Base-by-base conservation (phyloP, 2,113 vertebrate genomes). In the Oryzias melastigma region DNA sequence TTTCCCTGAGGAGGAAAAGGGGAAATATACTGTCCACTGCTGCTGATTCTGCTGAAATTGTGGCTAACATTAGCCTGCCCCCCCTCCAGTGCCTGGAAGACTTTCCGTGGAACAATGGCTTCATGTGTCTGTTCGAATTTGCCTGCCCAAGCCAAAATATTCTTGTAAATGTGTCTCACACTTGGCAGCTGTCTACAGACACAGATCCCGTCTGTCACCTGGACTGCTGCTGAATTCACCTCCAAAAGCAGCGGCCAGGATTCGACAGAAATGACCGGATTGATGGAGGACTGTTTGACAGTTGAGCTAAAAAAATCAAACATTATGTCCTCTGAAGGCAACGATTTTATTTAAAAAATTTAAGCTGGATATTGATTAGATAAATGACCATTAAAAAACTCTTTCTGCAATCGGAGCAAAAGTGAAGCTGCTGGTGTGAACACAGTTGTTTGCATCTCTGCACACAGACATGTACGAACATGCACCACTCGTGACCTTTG, bases 201-300 rank as follows among this genome's bases (percentile, higher is more conserved):
- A 60, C 42, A 44, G 58, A 52, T 65, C 73, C 69, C 83, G 85
- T 89, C 87, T 90, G 89, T 88, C 84, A 81, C 81, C 68, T 71
- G 68, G 57, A 53, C 75, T 58, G 35, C 64, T 72, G 79, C 61
- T 82, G 73, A 75, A 73, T 65, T 80, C 73, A 43, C 68, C 65
- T 71, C 60, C 63, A 72, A 75, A 85, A 60, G 57, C 70, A 42
- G 40, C 16, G 14, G 51, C 63, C 43, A 64, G 78, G 80, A 78
- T 53, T 78, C 61, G 52, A 15, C 15, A 16, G 57, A 65, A 76
- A 74, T 58, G 67, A 52, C 14, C 57, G 48, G 76, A 85, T 76
- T 69, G 76, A 54, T 62, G 50, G 58, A 20, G 58, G 54, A 17
- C 41, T 56, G 54, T 5, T 51, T 66, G 61, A 22, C 51, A 68